Conservation (phyloP, 2,888 invertebrate species). For the Didymodactylos carnosus region DNA sequence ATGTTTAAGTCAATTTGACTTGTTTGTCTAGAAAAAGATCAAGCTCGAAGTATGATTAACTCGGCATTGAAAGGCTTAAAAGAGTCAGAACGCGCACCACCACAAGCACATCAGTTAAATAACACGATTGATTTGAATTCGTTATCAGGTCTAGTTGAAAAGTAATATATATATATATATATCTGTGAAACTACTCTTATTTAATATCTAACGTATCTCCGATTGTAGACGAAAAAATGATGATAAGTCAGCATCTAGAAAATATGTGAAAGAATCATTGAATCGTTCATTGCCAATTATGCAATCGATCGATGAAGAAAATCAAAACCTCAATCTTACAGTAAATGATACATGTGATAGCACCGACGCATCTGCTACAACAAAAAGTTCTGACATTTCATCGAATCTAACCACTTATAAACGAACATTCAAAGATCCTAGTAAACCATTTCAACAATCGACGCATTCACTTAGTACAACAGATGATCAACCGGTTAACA, state of each 20-base stretch:
- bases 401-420: too few species aligned
- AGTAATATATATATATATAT: not conserved
- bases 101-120: not conserved
- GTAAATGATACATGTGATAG: not conserved
- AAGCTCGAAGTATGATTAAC: constrained; percentile 3
- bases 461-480: too few species aligned
- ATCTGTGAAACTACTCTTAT: not conserved
- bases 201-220: not conserved
- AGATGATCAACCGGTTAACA: not conserved
- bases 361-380: too few species aligned
- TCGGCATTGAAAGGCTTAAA: constrained; percentile 10
- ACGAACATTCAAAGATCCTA: too few species aligned
- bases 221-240: not conserved
- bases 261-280: not conserved
- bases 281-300: not conserved
- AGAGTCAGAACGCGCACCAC: constrained; percentile 5
- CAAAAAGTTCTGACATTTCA: too few species aligned
- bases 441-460: too few species aligned
- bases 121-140: not conserved
- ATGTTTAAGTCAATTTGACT: not conserved
- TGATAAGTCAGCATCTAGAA: not conserved
- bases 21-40: constrained; percentile 2
- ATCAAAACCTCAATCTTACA: not conserved
- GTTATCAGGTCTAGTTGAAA: not conserved
- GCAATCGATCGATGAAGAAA: not conserved